These are phyloP conservation scores for Nasalis larvatus DNA, from an alignment of 2,113 vertebrate genomes.

Conservation along the genomic window DNA sequence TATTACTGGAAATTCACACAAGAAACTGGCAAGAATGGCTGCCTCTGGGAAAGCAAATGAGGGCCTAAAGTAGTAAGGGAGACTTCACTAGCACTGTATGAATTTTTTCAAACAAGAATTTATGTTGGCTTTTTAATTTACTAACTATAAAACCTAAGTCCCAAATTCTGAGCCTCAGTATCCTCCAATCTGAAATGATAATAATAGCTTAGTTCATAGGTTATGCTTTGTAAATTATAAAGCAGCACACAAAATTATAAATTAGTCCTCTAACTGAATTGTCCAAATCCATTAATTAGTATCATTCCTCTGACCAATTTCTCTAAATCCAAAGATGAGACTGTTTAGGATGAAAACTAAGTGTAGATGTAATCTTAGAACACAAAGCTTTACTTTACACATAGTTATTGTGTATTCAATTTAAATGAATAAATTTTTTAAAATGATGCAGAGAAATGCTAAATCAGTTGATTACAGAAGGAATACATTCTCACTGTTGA, in stretches of 20 bases:
- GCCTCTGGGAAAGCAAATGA: background rate
- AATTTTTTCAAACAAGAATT: constrained; percentile 21
- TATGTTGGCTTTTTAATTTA: constrained; percentile 1
- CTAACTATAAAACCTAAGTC: constrained; percentile 29
- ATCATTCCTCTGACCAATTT: constrained; percentile 35
- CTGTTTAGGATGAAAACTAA: constrained; percentile 58
- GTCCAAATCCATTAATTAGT: constrained; percentile 40
- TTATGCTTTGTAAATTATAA: constrained; percentile 55
- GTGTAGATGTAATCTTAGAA: background rate
- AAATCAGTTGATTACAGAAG: constrained; percentile 24
- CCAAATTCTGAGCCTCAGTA: constrained; percentile 35
- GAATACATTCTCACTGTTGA: background rate
- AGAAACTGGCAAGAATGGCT: background rate
- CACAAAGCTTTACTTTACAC: constrained; percentile 20
- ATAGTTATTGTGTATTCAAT: background rate
- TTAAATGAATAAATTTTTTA: constrained; percentile 39
- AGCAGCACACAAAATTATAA: constrained; percentile 55
- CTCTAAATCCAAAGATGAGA: constrained; percentile 34
- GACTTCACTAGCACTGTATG: background rate
- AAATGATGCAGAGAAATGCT: background rate
- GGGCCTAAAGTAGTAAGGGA: background rate
- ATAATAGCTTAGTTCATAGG: constrained; percentile 22
- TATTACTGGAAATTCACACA: constrained; percentile 41
- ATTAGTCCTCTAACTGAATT: constrained; percentile 47
- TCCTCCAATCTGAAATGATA: constrained; percentile 25